Conservation (phyloP, 2,113 vertebrate genomes). For the Mormyrus iriodes region DNA sequence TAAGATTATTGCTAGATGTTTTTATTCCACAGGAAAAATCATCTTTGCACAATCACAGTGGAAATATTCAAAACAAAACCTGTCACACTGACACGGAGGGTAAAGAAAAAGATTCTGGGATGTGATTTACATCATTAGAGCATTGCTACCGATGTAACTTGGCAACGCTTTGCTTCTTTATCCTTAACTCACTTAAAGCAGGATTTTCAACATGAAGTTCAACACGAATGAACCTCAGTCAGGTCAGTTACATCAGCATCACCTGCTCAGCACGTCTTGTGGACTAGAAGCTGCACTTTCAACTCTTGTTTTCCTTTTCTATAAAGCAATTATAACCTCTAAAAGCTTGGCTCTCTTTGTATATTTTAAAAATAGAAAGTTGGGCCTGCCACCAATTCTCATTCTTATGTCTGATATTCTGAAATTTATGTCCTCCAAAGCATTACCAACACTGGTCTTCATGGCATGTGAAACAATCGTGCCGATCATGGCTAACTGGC, state of each 20-base stretch:
- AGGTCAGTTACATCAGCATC: neutral
- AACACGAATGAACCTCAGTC: neutral
- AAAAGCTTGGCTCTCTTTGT: neutral
- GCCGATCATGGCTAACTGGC: neutral
- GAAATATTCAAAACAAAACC: constrained; percentile 10
- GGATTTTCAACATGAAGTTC: neutral
- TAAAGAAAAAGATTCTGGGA: neutral
- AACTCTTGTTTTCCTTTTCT: neutral
- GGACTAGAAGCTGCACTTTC: neutral
- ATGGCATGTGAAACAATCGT: neutral
- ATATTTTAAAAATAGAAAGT: neutral
- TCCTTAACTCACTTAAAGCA: neutral
- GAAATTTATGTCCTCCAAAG: too few species aligned
- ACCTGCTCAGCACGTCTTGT: neutral
- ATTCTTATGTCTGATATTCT: neutral
- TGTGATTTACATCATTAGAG: neutral
- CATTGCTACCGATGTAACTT: neutral
- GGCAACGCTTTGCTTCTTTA: neutral
- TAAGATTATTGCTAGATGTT: neutral
- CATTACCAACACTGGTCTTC: neutral
- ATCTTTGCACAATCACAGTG: neutral
- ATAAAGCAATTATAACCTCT: neutral
- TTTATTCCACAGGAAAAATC: neutral
- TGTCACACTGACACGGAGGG: neutral
- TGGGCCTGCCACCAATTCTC: neutral